Evolutionary conservation across 2,797 vertebrate genomes (phyloP).

Genomic region (Spheniscus humboldti): DNA sequence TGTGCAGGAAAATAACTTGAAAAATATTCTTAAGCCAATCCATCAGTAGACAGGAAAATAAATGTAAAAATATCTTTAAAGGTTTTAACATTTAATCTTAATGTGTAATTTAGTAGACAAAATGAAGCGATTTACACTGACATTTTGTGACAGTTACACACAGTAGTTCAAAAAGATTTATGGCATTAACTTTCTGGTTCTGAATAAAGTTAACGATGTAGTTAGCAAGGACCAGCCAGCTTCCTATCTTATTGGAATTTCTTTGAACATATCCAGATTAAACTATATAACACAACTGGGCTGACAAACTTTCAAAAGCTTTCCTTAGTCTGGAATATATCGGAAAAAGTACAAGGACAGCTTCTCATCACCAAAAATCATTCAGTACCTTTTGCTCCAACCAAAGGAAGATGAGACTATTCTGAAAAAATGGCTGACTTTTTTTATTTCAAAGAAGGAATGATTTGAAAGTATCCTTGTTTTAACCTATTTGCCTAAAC

Average conservation of each 20-base stretch:
- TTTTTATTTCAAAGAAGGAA: neutral
- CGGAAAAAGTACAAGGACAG: neutral
- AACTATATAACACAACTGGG: neutral
- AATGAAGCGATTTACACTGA: neutral
- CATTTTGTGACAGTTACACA: neutral
- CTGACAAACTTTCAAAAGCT: neutral
- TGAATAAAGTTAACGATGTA: neutral
- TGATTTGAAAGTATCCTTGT: neutral
- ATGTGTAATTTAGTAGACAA: neutral
- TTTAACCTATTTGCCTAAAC: neutral
- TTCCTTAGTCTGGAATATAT: neutral
- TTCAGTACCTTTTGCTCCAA: neutral
- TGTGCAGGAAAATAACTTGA: neutral
- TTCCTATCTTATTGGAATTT: neutral
- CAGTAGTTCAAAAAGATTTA: neutral
- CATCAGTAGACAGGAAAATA: neutral
- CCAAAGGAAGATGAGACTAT: neutral
- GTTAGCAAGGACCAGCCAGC: neutral
- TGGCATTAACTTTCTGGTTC: neutral
- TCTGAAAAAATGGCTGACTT: neutral
- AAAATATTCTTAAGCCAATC: neutral
- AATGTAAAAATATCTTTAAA: neutral
- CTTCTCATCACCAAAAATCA: neutral
- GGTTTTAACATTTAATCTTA: neutral
- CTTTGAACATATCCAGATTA: neutral